Evolutionary conservation across 2,888 invertebrate genomes (phyloP), one percentile per base, ranked within the genome.

Genomic region (Trachelus iudaicus): DNA sequence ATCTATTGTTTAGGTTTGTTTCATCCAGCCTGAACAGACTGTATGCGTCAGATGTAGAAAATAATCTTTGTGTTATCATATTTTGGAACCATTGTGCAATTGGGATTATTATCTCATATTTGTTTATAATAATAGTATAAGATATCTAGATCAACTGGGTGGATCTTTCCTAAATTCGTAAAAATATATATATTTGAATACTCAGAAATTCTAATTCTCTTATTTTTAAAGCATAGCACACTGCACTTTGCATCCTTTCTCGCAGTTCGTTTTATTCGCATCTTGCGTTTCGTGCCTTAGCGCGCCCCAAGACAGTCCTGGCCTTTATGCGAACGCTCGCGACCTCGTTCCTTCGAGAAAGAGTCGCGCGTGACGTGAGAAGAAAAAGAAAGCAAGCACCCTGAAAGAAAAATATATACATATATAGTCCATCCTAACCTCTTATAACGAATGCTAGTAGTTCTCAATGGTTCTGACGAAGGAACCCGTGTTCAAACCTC

Each of bases 401-500:
- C 56, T 56, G 56, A 56, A 56, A 23, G 56, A 56, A 56, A 56
- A 9, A 56, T 15, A 56, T 23, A 56, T 15, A 56, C 23, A 9
- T 23, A 56, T 23, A 56, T 56, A 23, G 56, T 56, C 6, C 23
- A 56, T 56, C 23, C 56, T 56, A 56, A 23, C 56, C 56, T 56
- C 56, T 56, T 23, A 56, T 23, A 56, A 31, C 71, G 71, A 71
- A 71, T 71, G 56, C 56, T 56, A 31, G 71, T 33, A 71, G 71
- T 34, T 31, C 71, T 71, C 71, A 71, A 71, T 71, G 71, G 34
- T 71, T 34, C 71, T 71, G 23, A 71, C 71, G 31, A 33, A 71
- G 71, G 9, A 23, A 56, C 23, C 9, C 9, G 9, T 56, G 56
- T 56, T 56, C 56, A 56, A 56, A 56, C 23, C 56, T 56, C 2